These are phyloP conservation scores for Chaunax sp. DNA, from an alignment of 2,797 vertebrate genomes.

Conservation along the genomic window DNA sequence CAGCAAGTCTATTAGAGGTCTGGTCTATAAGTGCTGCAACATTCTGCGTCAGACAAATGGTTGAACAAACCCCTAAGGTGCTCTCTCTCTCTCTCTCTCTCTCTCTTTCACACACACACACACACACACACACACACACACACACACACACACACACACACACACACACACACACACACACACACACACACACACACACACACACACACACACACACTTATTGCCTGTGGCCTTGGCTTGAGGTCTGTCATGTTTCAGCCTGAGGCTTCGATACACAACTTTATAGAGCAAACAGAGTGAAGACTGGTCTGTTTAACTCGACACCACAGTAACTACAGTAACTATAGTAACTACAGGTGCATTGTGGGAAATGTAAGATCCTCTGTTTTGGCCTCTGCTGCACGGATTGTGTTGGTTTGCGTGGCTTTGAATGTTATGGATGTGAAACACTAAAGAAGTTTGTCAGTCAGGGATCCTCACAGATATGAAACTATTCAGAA, in stretches of 20 bases:
- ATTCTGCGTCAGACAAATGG: constrained; percentile 28
- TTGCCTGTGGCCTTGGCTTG: not conserved
- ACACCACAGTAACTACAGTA: too few species aligned
- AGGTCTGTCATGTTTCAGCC: too few species aligned
- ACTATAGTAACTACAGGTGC: too few species aligned
- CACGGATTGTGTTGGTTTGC: too few species aligned
- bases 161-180: constrained; percentile 19
- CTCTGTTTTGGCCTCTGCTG: too few species aligned
- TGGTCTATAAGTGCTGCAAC: constrained; percentile 41
- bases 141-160: constrained; percentile 18
- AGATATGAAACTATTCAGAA: too few species aligned
- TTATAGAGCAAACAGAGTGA: not conserved
- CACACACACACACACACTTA: not conserved
- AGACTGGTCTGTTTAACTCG: too few species aligned
- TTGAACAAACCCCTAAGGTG: constrained; percentile 10
- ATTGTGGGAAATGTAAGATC: too few species aligned
- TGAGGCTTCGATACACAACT: not conserved
- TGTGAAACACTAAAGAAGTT: too few species aligned
- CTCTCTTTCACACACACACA: not conserved
- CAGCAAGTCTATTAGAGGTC: constrained; percentile 12
- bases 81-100: not conserved
- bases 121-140: not conserved
- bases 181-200: constrained; percentile 19
- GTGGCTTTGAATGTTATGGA: too few species aligned
- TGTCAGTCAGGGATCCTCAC: too few species aligned